A percentile compares a stretch with the other conserved stretches of the same genome.
phyloP scores from a whole-genome alignment of 2,888 invertebrate genomes.

The Lepidocyrtoides sp. region DNA sequence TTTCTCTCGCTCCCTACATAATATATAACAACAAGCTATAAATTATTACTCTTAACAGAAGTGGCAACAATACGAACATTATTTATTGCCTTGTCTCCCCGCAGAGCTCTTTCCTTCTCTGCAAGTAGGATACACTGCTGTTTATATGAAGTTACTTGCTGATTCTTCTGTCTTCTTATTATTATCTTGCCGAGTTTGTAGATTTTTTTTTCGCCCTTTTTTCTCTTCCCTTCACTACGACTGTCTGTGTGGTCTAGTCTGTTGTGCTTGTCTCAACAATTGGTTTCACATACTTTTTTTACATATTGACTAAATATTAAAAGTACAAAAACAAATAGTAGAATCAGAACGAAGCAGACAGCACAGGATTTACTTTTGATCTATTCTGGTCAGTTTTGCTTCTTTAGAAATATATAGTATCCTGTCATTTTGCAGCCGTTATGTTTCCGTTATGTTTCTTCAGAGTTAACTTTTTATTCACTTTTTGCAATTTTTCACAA shows the following conservation, averaged over 20 bases:
- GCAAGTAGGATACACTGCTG: background rate
- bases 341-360: background rate
- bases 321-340: background rate
- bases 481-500: background rate
- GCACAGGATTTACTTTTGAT: background rate
- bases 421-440: background rate
- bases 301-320: constrained; percentile 23
- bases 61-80: constrained; percentile 77
- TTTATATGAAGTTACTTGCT: constrained; percentile 61
- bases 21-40: constrained; percentile 64
- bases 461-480: background rate
- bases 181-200: constrained; percentile 17
- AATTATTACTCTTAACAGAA: constrained; percentile 76
- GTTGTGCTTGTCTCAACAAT: constrained; percentile 54
- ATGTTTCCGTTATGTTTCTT: background rate
- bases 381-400: constrained; percentile 1
- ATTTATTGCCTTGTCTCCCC: constrained; percentile 77
- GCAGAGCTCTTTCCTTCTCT: constrained; percentile 63
- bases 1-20: background rate
- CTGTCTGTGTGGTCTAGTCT: background rate
- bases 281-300: constrained; percentile 45
- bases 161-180: constrained; percentile 51
- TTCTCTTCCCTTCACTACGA: constrained; percentile 22
- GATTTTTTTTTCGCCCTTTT: constrained; percentile 3
- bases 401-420: background rate